Base-by-base conservation (phyloP, 2,888 invertebrate species). In the Icerya purchasi region DNA sequence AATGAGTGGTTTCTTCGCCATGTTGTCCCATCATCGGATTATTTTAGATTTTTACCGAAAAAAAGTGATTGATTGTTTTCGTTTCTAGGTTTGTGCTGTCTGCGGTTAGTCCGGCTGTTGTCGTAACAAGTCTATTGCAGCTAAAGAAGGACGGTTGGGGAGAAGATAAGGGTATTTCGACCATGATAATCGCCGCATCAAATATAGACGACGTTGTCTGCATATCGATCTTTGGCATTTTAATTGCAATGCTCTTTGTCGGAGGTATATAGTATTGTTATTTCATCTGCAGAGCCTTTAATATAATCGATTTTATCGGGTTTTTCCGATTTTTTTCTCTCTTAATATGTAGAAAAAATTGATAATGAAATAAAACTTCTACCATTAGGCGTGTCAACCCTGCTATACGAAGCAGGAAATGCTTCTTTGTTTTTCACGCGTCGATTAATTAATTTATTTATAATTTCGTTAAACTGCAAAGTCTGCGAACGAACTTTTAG, bases 201-300 rank as follows among this genome's bases (percentile, higher is more conserved):
- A 82, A 82, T 64, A 75, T 86, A 62, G 86, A 87, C 68, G 84
- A 85, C 70, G 82, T 87, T 57, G 75, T 84, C 59, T 81, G 85
- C 57, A 83, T 86, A 64, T 83, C 83, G 61, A 72, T 80, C 3
- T 88, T 84, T 69, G 81, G 83, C 22, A 76, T 86, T 50, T 72
- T 79, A 60, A 73, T 82, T 57, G 79, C 82, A 49, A 73, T 82
- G 60, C 77, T 83, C 56, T 82, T 83, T 67, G 75, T 78, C 55
- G 73, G 75, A 65, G 78, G 81, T 80, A 71, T 65, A 64, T 66
- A 50, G 3, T 8, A 18, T 14, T n/a, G n/a, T n/a, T n/a, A n/a
- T n/a, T n/a, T n/a, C n/a, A n/a, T n/a, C n/a, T n/a, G n/a, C n/a
- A n/a, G n/a, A n/a, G n/a, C n/a, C n/a, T n/a, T n/a, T n/a, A 50